These are phyloP conservation scores for Arrhopalites spinosus DNA, from an alignment of 2,888 invertebrate species.

Conservation along the genomic window DNA sequence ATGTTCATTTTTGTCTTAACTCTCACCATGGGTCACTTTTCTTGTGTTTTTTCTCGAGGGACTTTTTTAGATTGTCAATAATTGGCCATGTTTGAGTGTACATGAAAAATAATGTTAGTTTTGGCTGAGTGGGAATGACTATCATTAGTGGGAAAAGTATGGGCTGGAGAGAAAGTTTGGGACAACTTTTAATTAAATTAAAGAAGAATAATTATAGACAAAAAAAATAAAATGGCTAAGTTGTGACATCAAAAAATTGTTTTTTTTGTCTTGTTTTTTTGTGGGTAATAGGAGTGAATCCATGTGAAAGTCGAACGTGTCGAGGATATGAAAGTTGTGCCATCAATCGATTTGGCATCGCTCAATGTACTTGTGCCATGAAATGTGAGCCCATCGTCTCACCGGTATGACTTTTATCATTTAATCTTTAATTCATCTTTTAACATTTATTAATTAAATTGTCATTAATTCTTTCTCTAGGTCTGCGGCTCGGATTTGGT, in stretches of 20 bases:
- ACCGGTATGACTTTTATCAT: slow-evolving; percentile 60
- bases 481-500: slow-evolving; percentile 59
- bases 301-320: slow-evolving; percentile 80
- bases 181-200: no score
- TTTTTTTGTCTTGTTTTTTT: neutral
- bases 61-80: no score
- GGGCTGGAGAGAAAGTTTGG: no score
- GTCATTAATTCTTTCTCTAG: slow-evolving; percentile 58
- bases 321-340: slow-evolving; percentile 78
- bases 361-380: slow-evolving; percentile 82
- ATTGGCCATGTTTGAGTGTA: no score
- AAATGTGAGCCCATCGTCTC: slow-evolving; percentile 77
- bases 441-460: neutral
- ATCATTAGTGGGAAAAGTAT: no score
- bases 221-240: neutral
- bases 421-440: neutral
- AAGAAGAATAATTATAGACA: neutral
- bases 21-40: no score
- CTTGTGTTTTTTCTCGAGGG: no score
- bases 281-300: slow-evolving; percentile 80
- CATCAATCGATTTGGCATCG: slow-evolving; percentile 79
- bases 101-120: no score
- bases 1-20: no score
- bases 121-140: no score
- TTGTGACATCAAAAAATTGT: neutral